Evolutionary conservation across 2,888 invertebrate species (phyloP).

Genomic region (Biston stratarius): DNA sequence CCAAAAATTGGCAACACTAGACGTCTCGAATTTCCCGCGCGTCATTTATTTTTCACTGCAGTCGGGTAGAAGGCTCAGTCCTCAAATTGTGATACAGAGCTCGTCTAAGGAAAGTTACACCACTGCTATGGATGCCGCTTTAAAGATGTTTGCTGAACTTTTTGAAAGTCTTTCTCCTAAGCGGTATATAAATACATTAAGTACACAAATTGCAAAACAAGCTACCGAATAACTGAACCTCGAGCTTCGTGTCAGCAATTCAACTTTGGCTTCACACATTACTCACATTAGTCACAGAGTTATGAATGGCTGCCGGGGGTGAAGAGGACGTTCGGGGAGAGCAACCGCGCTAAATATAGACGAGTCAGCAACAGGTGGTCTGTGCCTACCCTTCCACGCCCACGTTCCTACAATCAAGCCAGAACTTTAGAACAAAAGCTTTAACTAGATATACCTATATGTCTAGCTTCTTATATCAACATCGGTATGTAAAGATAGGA

Average conservation of each 20-base stretch:
- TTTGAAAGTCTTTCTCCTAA: too few species aligned
- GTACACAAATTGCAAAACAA: background rate
- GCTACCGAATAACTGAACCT: conserved; percentile 5
- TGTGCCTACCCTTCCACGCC: conserved; percentile 63
- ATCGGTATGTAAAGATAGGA: conserved; percentile 42
- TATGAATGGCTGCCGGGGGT: conserved; percentile 73
- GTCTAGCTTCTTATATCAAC: background rate
- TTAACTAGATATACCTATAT: conserved; percentile 1
- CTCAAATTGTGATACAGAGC: too few species aligned
- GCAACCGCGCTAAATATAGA: conserved; percentile 74
- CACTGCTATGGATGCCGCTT: too few species aligned
- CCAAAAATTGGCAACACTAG: too few species aligned
- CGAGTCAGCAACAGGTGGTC: conserved; percentile 77
- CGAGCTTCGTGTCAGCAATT: conserved; percentile 36
- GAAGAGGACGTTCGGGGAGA: conserved; percentile 47
- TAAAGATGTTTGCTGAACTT: too few species aligned
- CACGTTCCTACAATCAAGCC: conserved; percentile 49
- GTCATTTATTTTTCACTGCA: too few species aligned
- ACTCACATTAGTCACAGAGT: conserved; percentile 83
- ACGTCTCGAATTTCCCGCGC: too few species aligned
- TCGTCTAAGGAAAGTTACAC: too few species aligned
- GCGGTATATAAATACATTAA: background rate
- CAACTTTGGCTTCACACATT: conserved; percentile 71
- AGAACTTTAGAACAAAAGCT: conserved; percentile 40
- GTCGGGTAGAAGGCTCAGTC: too few species aligned